These are phyloP conservation scores for Plusia festucae DNA, from an alignment of 2,888 invertebrate genomes.

Conservation along the genomic window DNA sequence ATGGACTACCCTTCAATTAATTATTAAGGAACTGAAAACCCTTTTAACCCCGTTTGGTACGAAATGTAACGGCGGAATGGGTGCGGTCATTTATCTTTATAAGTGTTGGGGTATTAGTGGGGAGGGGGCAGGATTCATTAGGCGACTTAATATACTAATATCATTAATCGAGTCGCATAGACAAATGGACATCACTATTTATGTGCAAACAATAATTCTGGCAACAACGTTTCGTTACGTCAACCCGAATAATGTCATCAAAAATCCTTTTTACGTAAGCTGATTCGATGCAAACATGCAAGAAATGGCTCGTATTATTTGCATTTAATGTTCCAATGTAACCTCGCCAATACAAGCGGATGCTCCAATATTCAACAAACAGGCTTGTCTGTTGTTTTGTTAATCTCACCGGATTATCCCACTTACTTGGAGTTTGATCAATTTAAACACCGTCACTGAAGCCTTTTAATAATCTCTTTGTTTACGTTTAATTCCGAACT, in stretches of 20 bases:
- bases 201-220: conserved; percentile 16
- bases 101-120: conserved; percentile 72
- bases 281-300: conserved; percentile 19
- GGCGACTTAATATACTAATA: conserved; percentile 69
- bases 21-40: conserved; percentile 80
- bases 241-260: conserved; percentile 5
- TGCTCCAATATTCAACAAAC: conserved; percentile 60
- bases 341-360: conserved; percentile 51
- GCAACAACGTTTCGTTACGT: conserved; percentile 16
- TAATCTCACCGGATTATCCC: conserved; percentile 71
- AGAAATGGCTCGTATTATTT: conserved; percentile 44
- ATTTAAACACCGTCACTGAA: conserved; percentile 71
- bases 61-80: conserved; percentile 70
- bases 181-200: conserved; percentile 30
- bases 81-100: conserved; percentile 81
- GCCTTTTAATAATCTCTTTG: conserved; percentile 70
- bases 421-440: conserved; percentile 73
- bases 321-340: conserved; percentile 32
- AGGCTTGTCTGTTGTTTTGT: conserved; percentile 60
- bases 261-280: background rate
- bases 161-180: conserved; percentile 49
- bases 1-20: conserved; percentile 79
- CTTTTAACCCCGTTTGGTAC: conserved; percentile 77
- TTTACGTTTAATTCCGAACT: conserved; percentile 70
- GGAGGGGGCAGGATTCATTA: conserved; percentile 69